These are phyloP conservation scores for Trichonephila clavipes DNA, from an alignment of 1,140 invertebrate genomes.

Conservation along the genomic window DNA sequence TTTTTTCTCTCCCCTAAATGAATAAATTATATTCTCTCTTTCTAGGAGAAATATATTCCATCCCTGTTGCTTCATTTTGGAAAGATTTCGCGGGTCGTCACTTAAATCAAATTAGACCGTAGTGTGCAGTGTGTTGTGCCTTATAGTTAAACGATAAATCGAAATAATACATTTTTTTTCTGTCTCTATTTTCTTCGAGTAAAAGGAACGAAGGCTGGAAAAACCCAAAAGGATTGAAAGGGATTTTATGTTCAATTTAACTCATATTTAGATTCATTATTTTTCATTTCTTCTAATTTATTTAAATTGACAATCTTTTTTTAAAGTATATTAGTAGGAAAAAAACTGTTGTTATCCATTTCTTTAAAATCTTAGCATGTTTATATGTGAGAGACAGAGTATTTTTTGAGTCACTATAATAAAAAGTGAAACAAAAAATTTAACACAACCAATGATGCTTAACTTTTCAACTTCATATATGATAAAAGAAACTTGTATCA, in stretches of 20 bases:
- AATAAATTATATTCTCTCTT: not conserved
- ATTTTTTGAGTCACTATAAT: no score
- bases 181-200: not conserved
- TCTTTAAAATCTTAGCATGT: no score
- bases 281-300: not conserved
- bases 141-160: not conserved
- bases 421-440: no score
- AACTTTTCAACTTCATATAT: no score
- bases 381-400: no score
- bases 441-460: no score
- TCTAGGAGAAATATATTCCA: not conserved
- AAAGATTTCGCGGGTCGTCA: not conserved
- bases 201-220: not conserved
- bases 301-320: not conserved
- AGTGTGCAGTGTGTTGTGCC: not conserved
- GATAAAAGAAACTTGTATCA: no score
- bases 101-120: not conserved
- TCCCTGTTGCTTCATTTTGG: not conserved
- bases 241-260: not conserved
- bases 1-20: not conserved
- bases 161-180: not conserved
- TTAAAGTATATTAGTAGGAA: not conserved
- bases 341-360: no score
- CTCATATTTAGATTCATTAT: not conserved
- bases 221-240: not conserved